Percentiles rank a stretch among this genome's conserved stretches.
Evolutionary conservation across 2,888 invertebrate genomes (phyloP).

Genomic region (Mythimna albipuncta): DNA sequence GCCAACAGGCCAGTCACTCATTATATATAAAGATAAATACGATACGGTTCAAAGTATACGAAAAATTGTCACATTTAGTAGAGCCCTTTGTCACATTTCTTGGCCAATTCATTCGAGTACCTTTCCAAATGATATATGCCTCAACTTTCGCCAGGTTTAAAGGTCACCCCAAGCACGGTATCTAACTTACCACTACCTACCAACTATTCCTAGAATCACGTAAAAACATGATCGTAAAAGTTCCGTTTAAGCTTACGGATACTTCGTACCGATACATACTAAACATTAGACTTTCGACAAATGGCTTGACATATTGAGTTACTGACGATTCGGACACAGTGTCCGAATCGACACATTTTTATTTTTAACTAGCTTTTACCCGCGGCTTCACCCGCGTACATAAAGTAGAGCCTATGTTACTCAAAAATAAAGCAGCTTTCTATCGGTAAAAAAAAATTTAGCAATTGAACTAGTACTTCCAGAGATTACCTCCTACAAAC

Average conservation of each 20-base stretch:
- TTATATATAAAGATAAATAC: no score
- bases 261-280: constrained; percentile 18
- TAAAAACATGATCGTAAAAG: constrained; percentile 29
- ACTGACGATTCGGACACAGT: no score
- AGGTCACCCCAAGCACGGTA: background rate
- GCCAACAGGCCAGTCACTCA: no score
- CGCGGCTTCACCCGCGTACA: no score
- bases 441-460: no score
- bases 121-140: background rate
- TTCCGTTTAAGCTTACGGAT: constrained; percentile 30
- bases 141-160: background rate
- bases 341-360: no score
- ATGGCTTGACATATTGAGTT: background rate
- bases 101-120: background rate
- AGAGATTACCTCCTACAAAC: no score
- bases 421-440: no score
- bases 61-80: background rate
- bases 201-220: constrained; percentile 14
- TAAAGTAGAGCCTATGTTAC: no score
- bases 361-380: no score
- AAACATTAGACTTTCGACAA: constrained; percentile 22
- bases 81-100: background rate
- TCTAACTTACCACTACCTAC: background rate
- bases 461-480: no score
- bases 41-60: no score